Evolutionary conservation across 2,113 vertebrate genomes (phyloP), one percentile per base, ranked within the genome.

Genomic region (Ploceus nigricollis): DNA sequence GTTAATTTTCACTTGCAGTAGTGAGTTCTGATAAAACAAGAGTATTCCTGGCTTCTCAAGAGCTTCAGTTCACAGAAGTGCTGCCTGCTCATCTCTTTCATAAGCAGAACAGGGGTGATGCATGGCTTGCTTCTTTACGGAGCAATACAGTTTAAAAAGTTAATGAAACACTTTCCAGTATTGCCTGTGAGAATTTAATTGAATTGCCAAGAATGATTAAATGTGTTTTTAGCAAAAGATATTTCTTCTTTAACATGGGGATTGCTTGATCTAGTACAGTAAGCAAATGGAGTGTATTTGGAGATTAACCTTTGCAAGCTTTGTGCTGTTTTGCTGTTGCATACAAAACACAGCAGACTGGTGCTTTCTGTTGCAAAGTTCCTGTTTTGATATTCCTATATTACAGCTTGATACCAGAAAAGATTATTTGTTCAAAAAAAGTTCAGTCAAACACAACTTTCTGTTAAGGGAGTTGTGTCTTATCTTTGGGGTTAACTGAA

Each of bases 401-500:
- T 91, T 90, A 66, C 25, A 81, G 21, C 76, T 75, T 82, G 50
- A 47, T 94, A 65, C 53, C 73, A 54, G 27, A 40, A 51, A 83
- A 87, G 9, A 73, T 40, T 37, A 37, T 82, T 92, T 76, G 69
- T 76, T 92, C 63, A 73, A 57, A 96, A 84, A 68, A 10, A 66
- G 4, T 96, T 94, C 95, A 94, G 66, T 87, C 91, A 81, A 90
- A 95, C 96, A 50, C 90, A 93, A 97, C 64, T 89, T 96, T 81
- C 89, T 97, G 78, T 82, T 90, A 66, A 95, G 97, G 96, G 96
- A 97, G 95, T 96, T 97, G 87, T 90, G 69, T 82, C 69, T 98
- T 98, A 95, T 98, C 98, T 97, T 79, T 53, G 69, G 79, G 70
- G 95, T 97, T 96, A 98, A 96, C 90, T 94, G 96, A 93, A 89